These are phyloP conservation scores for Drosophila robusta DNA, from an alignment of 2,888 invertebrate genomes.

Conservation along the genomic window DNA sequence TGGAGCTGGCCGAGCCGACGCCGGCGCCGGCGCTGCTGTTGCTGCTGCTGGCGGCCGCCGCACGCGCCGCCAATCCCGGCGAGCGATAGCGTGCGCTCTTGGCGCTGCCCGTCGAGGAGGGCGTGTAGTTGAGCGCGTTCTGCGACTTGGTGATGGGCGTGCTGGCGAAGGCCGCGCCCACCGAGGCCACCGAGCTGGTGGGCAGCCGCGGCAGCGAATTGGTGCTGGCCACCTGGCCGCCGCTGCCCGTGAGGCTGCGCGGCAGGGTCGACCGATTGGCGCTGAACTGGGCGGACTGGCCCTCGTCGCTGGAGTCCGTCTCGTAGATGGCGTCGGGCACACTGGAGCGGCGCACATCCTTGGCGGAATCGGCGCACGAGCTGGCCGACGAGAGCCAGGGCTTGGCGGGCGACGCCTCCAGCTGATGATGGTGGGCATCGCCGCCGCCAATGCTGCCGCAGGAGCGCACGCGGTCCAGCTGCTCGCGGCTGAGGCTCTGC, in stretches of 20 bases:
- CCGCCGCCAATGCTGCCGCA: slow-evolving; percentile 93
- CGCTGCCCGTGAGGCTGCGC: slow-evolving; percentile 86
- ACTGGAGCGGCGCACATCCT: slow-evolving; percentile 86
- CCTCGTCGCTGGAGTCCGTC: slow-evolving; percentile 78
- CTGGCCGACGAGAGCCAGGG: slow-evolving; percentile 82
- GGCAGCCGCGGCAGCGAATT: slow-evolving; percentile 92
- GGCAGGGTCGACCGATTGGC: slow-evolving; percentile 88
- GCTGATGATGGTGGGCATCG: slow-evolving; percentile 79
- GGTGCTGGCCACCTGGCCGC: slow-evolving; percentile 87
- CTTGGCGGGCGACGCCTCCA: slow-evolving; percentile 83
- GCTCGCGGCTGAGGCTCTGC: slow-evolving; percentile 91
- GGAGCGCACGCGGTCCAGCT: slow-evolving; percentile 90
- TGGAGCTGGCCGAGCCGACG: slow-evolving; percentile 82
- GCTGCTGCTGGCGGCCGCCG: slow-evolving; percentile 74
- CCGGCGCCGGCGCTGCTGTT: slow-evolving; percentile 56
- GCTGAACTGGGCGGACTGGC: slow-evolving; percentile 84
- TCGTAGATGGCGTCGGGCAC: slow-evolving; percentile 86
- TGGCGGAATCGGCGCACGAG: slow-evolving; percentile 68
- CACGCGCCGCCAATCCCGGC: slow-evolving; percentile 88
- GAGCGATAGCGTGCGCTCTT: slow-evolving; percentile 95
- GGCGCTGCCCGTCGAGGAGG: slow-evolving; percentile 87
- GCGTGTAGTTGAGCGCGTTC: slow-evolving; percentile 85
- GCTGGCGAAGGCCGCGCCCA: slow-evolving; percentile 72
- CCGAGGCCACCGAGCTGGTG: slow-evolving; percentile 82
- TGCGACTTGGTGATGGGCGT: slow-evolving; percentile 88